Evolutionary conservation across 2,888 invertebrate genomes (phyloP).

Genomic region (Carpatolechia fugitivella): DNA sequence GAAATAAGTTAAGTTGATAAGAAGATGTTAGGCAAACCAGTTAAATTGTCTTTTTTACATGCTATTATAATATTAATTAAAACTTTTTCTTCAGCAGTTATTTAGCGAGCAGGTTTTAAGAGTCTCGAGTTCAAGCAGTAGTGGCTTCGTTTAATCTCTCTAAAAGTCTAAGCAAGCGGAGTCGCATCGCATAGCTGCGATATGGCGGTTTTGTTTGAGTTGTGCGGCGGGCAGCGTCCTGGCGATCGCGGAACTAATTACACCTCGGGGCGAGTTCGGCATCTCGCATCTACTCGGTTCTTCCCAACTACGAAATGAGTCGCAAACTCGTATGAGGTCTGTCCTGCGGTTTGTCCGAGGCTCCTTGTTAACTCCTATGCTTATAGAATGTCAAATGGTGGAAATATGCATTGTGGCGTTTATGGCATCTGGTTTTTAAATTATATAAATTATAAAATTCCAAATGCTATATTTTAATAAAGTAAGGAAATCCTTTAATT

Average conservation of each 20-base stretch:
- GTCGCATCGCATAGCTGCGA: constrained; percentile 25
- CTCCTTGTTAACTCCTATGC: constrained; percentile 12
- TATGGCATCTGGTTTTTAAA: no score
- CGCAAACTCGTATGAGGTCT: constrained; percentile 39
- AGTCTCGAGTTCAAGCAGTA: not conserved
- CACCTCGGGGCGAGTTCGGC: constrained; percentile 56
- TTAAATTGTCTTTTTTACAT: no score
- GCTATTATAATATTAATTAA: no score
- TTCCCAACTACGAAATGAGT: constrained; percentile 57
- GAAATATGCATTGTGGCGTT: not conserved
- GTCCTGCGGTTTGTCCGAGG: constrained; percentile 25
- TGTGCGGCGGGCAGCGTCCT: constrained; percentile 30
- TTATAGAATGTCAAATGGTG: not conserved
- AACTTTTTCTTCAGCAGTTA: no score
- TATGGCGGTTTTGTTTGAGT: constrained; percentile 64
- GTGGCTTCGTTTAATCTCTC: constrained; percentile 5
- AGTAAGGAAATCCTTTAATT: no score
- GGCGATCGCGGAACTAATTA: constrained; percentile 66
- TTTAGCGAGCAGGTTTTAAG: no score
- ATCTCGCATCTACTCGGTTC: constrained; percentile 33
- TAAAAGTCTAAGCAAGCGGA: constrained; percentile 22
- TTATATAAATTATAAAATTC: no score
- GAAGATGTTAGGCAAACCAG: no score
- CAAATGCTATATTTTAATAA: no score
- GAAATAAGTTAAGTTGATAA: no score